phyloP scores from a whole-genome alignment of 92 coral and sea anemone species.

The Heliopora coerulea region DNA sequence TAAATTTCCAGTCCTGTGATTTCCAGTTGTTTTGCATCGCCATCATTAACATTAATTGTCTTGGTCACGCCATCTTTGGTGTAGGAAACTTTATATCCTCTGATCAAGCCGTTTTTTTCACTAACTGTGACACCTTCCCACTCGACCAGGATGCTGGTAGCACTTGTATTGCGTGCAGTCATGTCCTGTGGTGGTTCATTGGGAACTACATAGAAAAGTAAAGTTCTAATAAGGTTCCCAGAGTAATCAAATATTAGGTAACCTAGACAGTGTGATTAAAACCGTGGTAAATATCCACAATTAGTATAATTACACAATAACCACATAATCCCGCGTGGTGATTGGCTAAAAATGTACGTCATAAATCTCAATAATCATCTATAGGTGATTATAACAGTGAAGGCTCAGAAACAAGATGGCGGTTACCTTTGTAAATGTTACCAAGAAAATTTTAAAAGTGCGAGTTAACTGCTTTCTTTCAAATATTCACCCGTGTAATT shows the following conservation, averaged over 20 bases:
- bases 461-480: no score
- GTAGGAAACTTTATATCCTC: conserved; percentile 57
- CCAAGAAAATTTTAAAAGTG: no score
- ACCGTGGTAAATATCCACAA: background rate
- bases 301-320: no score
- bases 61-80: conserved; percentile 7
- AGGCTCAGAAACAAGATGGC: no score
- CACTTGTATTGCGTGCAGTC: conserved; percentile 38
- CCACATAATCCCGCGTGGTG: no score
- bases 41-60: conserved; percentile 16
- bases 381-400: no score
- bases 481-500: no score
- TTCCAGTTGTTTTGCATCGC: conserved; percentile 19
- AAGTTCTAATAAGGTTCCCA: background rate
- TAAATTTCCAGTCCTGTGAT: conserved; percentile 57
- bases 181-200: conserved; percentile 53
- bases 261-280: background rate
- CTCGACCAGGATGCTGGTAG: conserved; percentile 49
- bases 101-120: conserved; percentile 65
- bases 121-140: conserved; percentile 65
- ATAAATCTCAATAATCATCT: no score
- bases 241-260: background rate
- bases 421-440: no score
- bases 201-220: conserved; percentile 42
- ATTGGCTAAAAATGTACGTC: no score